phyloP scores from a whole-genome alignment of 92 coral and sea anemone species.

The Epizoanthus scotinus region DNA sequence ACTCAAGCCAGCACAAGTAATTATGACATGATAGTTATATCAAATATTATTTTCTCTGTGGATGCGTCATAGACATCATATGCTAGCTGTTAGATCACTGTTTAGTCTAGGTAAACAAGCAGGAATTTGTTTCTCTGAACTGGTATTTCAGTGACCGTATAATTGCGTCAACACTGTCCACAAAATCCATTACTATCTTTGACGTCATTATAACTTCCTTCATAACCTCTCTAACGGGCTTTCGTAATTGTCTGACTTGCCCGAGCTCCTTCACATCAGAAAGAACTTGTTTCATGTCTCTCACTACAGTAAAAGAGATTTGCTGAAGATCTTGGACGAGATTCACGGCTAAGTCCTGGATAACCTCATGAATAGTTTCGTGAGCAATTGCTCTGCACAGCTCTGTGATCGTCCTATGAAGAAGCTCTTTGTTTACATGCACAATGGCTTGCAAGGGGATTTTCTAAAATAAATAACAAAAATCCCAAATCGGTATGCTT shows the following conservation, averaged over 20 bases:
- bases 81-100: not conserved
- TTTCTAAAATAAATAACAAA: conserved; percentile 78
- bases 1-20: no score
- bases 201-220: conserved; percentile 68
- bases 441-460: conserved; percentile 77
- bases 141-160: conserved; percentile 56
- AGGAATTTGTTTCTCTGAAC: conserved; percentile 39
- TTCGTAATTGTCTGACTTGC: conserved; percentile 53
- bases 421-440: conserved; percentile 66
- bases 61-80: not conserved
- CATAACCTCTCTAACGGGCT: conserved; percentile 65
- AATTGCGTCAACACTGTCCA: conserved; percentile 65
- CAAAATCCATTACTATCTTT: conserved; percentile 80
- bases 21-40: no score
- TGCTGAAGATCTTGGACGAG: conserved; percentile 83
- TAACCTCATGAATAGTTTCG: conserved; percentile 65
- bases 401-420: conserved; percentile 61
- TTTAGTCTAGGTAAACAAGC: conserved; percentile 3
- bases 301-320: conserved; percentile 72
- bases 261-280: conserved; percentile 69
- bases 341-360: conserved; percentile 68
- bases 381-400: conserved; percentile 58
- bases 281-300: conserved; percentile 70
- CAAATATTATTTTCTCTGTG: not conserved
- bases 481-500: conserved; percentile 56